These are phyloP conservation scores for Gallinago stenura DNA, from an alignment of 2,797 vertebrate species.

Conservation along the genomic window DNA sequence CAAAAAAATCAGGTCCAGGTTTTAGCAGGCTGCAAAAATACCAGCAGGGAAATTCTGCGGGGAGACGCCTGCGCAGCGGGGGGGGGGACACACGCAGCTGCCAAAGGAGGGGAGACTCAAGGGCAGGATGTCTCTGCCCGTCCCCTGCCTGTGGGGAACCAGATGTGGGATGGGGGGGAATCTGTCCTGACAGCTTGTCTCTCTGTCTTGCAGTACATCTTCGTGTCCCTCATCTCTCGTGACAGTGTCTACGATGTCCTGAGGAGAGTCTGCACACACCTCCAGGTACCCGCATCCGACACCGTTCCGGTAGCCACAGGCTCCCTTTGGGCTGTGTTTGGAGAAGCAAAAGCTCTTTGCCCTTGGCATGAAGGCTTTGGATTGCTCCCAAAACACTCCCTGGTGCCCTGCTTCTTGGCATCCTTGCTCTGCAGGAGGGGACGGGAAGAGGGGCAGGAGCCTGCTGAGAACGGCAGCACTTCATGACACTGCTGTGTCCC, in stretches of 20 bases:
- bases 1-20: constrained; percentile 41
- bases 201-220: constrained; percentile 87
- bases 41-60: not conserved
- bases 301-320: fast-evolving
- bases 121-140: not conserved
- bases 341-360: not conserved
- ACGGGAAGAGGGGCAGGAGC: not conserved
- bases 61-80: not conserved
- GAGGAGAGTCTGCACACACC: constrained; percentile 93
- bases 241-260: constrained; percentile 94
- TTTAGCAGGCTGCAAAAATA: constrained; percentile 60
- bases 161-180: fast-evolving
- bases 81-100: fast-evolving
- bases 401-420: not conserved
- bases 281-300: constrained; percentile 82
- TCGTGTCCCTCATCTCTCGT: constrained; percentile 93
- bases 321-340: not conserved
- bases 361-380: fast-evolving
- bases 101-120: not conserved
- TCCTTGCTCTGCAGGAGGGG: not conserved
- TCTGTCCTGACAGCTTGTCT: not conserved
- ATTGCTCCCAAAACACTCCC: not conserved
- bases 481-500: not conserved
- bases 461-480: not conserved
- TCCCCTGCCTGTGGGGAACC: not conserved